Percentiles rank a stretch among this genome's conserved stretches.
phyloP scores from a whole-genome alignment of 1,140 invertebrate species.

The Armadillidium nasatum region DNA sequence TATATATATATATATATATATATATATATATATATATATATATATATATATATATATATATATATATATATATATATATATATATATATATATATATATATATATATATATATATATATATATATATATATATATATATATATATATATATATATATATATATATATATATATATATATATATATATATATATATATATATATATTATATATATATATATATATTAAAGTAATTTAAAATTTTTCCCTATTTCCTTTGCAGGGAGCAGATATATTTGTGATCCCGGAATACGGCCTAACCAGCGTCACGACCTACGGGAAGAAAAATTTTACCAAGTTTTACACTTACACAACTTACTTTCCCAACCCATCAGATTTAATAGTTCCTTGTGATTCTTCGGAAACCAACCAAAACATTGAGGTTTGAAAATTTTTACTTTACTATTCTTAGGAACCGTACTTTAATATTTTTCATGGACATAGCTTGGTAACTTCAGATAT shows the following conservation, averaged over 20 bases:
- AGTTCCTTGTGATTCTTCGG: conserved; percentile 56
- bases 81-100: too few species aligned
- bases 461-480: too few species aligned
- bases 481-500: too few species aligned
- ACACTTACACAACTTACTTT: conserved; percentile 29
- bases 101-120: not conserved
- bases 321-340: conserved; percentile 6
- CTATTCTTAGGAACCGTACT: too few species aligned
- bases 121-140: not conserved
- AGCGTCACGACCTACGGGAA: conserved; percentile 27
- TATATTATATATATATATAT: not conserved
- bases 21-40: too few species aligned
- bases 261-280: conserved; percentile 74
- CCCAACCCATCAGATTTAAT: conserved; percentile 48
- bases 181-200: not conserved
- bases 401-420: too few species aligned
- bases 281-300: conserved; percentile 68
- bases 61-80: too few species aligned
- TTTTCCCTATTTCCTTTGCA: conserved; percentile 46
- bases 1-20: too few species aligned
- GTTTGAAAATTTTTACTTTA: too few species aligned
- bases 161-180: not conserved
- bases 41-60: too few species aligned
- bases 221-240: not conserved
- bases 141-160: not conserved